Conservation (phyloP, 2,113 vertebrate species). For the Mus pahari region DNA sequence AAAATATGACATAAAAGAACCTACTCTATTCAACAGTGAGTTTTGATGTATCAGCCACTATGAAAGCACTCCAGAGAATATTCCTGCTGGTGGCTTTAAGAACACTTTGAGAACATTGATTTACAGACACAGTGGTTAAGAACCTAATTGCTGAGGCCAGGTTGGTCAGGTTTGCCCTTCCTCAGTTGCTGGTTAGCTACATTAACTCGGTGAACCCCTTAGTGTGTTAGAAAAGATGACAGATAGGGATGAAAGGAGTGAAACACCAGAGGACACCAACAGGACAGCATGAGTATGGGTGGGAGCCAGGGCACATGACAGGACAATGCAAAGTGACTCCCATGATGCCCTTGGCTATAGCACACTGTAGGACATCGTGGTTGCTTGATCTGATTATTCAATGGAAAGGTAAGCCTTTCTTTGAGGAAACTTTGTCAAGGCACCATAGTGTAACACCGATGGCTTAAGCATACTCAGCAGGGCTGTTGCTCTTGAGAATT, state of each 20-base stretch:
- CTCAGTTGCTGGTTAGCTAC: background rate
- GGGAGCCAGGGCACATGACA: no score
- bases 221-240: background rate
- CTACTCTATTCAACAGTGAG: no score
- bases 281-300: background rate
- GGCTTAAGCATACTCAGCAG: background rate
- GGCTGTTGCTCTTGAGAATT: background rate
- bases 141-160: background rate
- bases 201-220: background rate
- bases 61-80: background rate
- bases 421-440: background rate
- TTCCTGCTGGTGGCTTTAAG: no score
- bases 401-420: background rate
- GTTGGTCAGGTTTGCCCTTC: background rate
- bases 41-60: no score
- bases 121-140: background rate
- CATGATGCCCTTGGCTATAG: fast-evolving
- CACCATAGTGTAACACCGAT: background rate
- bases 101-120: background rate
- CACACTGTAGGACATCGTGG: no score
- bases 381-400: background rate
- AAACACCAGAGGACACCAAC: background rate
- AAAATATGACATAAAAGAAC: no score
- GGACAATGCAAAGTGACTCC: no score
- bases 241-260: background rate